These are phyloP conservation scores for Agrochola litura DNA, from an alignment of 2,888 invertebrate species.

Conservation along the genomic window DNA sequence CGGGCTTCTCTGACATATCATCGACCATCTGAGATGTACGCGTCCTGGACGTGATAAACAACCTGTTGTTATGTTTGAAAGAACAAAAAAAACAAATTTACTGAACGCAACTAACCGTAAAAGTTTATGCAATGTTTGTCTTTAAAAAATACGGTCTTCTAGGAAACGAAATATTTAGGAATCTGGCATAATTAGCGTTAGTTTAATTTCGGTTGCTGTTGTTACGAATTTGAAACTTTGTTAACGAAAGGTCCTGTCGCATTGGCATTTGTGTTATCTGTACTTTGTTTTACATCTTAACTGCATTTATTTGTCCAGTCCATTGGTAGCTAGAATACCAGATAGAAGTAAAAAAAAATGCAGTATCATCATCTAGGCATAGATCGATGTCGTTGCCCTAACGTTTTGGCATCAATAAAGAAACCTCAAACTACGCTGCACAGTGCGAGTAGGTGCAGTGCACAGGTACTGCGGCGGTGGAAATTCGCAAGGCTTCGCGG, in stretches of 20 bases:
- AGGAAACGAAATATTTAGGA: neutral
- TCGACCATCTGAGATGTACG: slow-evolving; percentile 71
- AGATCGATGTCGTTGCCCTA: slow-evolving; percentile 9
- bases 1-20: slow-evolving; percentile 70
- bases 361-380: neutral
- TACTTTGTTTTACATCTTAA: neutral
- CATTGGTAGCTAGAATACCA: neutral
- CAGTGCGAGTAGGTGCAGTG: slow-evolving; percentile 67
- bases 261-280: neutral
- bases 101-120: slow-evolving; percentile 24
- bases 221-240: slow-evolving; percentile 31
- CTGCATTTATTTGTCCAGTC: neutral
- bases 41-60: slow-evolving; percentile 67
- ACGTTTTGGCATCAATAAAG: slow-evolving; percentile 29
- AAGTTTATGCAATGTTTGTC: slow-evolving; percentile 17
- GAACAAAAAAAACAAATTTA: slow-evolving; percentile 7
- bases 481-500: slow-evolving; percentile 89
- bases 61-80: slow-evolving; percentile 67
- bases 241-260: slow-evolving; percentile 11
- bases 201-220: slow-evolving; percentile 1
- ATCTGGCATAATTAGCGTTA: slow-evolving; percentile 15
- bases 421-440: slow-evolving; percentile 37
- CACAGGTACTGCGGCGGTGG: slow-evolving; percentile 69
- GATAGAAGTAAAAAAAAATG: slow-evolving; percentile 2
- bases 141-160: slow-evolving; percentile 13